Conservation (phyloP, 2,113 vertebrate species). For the Struthidea cinerea region DNA sequence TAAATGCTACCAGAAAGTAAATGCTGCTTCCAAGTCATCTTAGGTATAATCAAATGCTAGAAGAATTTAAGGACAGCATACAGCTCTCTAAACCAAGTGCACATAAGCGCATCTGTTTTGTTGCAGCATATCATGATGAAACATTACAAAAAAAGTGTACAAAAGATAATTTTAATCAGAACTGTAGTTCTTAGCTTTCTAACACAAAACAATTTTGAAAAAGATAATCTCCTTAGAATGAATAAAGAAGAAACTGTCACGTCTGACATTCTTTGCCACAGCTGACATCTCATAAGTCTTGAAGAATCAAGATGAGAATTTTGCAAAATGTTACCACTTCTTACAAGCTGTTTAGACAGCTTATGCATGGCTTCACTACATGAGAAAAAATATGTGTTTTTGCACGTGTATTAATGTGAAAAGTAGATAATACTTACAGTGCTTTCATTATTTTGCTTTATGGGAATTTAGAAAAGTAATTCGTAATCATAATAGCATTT, state of each 20-base stretch:
- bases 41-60: not conserved
- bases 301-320: not conserved
- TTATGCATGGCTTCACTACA: not conserved
- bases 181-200: not conserved
- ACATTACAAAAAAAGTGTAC: not conserved
- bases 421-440: not conserved
- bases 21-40: not conserved
- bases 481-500: not conserved
- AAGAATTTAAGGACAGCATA: not conserved
- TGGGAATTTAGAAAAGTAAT: not conserved
- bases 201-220: not conserved
- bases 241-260: not conserved
- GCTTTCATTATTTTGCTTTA: not conserved
- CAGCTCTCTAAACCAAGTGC: not conserved
- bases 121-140: not conserved
- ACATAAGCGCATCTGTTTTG: not conserved
- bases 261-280: not conserved
- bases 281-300: not conserved
- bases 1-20: slow-evolving; percentile 23
- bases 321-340: not conserved
- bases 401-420: not conserved
- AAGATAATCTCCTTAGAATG: not conserved
- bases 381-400: slow-evolving; percentile 19
- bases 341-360: not conserved
- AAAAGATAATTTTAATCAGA: not conserved